Evolutionary conservation across 1,140 invertebrate genomes (phyloP), one percentile per base, ranked within the genome.

Genomic region (Choristoneura fumiferana): DNA sequence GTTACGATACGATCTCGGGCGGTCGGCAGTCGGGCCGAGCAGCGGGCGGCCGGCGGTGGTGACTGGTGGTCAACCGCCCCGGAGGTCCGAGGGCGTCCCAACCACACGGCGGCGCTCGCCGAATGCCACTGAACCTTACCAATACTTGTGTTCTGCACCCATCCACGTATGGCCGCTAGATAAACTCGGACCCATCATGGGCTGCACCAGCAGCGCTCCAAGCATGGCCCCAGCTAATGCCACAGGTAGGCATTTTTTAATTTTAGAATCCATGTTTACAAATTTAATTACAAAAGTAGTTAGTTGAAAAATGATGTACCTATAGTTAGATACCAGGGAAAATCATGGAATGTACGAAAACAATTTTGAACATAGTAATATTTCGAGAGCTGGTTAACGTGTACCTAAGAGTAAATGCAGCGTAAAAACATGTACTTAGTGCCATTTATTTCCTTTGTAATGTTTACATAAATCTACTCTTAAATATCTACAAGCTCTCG

Each of bases 1-100:
- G 73, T 62, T 66, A 79, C 80, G 85, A 88, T 86, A 86, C 78
- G 70, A 84, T 88, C 81, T 86, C 49, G 73, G 65, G 64, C 68
- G 73, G n/a, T n/a, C n/a, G 60, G 65, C 72, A 73, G 78, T 79
- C 76, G 75, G 71, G 76, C 71, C 67, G 60, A 60, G 73, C 63
- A 65, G 63, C 69, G 74, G 69, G 55, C 72, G 72, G 73, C 68
- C 68, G 71, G 55, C 61, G 62, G 36, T 53, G 45, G 54, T 57
- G 54, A 52, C 62, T 43, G 52, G 54, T 57, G 45, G 12, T 53
- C 36, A 29, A 58, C 40, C 39, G 34, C 45, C 43, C 14, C 45
- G 17, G 9, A n/a, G n/a, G 17, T 15, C 40, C 39, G 14, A 45
- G 17, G 13, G 38, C 10, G 14, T 15, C 8, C 38, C 4, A 40